Conservation (phyloP, 1,140 invertebrate genomes). For the Steinernema khuongi region DNA sequence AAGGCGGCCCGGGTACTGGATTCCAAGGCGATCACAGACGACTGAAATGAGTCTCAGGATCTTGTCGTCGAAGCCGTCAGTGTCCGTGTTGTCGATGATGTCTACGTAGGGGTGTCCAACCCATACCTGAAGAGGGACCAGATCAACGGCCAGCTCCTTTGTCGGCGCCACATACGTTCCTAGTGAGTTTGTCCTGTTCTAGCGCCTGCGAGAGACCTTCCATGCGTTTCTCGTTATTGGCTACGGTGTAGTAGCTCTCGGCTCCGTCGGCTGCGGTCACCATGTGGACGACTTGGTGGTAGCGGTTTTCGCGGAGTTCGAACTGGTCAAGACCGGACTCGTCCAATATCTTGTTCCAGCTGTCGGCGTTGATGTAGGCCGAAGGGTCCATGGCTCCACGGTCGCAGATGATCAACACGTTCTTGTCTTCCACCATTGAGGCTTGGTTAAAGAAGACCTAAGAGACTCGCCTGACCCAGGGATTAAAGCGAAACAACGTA, state of each 20-base stretch:
- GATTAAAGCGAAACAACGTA: slow-evolving; percentile 9
- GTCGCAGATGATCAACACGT: slow-evolving; percentile 87
- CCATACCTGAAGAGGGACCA: slow-evolving; percentile 68
- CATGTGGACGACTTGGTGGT: slow-evolving; percentile 68
- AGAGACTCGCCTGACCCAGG: background rate
- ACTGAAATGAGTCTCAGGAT: slow-evolving; percentile 82
- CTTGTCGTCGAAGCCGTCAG: slow-evolving; percentile 89
- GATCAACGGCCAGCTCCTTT: background rate
- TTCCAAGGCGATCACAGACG: slow-evolving; percentile 86
- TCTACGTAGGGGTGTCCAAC: slow-evolving; percentile 94
- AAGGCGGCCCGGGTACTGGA: slow-evolving; percentile 85
- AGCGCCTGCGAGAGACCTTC: slow-evolving; percentile 77
- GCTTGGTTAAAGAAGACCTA: slow-evolving; percentile 79
- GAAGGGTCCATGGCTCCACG: slow-evolving; percentile 61
- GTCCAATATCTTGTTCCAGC: slow-evolving; percentile 84
- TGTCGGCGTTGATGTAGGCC: slow-evolving; percentile 73
- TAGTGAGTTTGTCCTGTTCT: slow-evolving; percentile 81
- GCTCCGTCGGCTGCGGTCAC: slow-evolving; percentile 86
- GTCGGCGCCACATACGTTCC: slow-evolving; percentile 62
- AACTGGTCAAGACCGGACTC: slow-evolving; percentile 79
- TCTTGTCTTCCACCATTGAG: slow-evolving; percentile 59
- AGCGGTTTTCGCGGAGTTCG: slow-evolving; percentile 81
- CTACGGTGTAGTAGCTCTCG: slow-evolving; percentile 89
- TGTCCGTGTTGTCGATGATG: slow-evolving; percentile 84
- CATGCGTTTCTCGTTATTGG: slow-evolving; percentile 63